phyloP scores from a whole-genome alignment of 2,888 invertebrate species.

The Parnassius apollo region DNA sequence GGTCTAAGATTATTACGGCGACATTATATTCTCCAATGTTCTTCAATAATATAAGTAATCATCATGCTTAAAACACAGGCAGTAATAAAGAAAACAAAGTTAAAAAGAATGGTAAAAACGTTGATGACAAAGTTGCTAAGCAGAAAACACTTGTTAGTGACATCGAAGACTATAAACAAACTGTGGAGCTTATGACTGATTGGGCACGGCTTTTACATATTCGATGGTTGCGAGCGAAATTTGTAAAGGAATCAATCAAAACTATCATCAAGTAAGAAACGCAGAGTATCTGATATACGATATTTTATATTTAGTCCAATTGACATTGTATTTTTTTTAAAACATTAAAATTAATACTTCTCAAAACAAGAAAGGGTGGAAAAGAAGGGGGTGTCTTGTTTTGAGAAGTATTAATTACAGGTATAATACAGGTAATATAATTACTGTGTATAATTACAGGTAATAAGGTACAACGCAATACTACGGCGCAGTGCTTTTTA shows the following conservation, averaged over 20 bases:
- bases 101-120: constrained; percentile 42
- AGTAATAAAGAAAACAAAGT: constrained; percentile 32
- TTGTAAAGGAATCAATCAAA: constrained; percentile 52
- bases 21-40: too few relatives aligned
- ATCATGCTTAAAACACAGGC: background rate
- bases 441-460: too few relatives aligned
- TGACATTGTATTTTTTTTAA: too few relatives aligned
- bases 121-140: constrained; percentile 37
- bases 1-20: too few relatives aligned
- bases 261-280: constrained; percentile 51
- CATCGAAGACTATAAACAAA: constrained; percentile 51
- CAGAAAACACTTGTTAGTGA: constrained; percentile 44
- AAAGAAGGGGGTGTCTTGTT: too few relatives aligned
- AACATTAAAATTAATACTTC: too few relatives aligned
- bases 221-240: constrained; percentile 60
- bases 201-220: constrained; percentile 57
- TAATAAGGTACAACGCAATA: too few relatives aligned
- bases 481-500: too few relatives aligned
- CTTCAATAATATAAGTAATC: background rate
- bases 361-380: too few relatives aligned
- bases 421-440: too few relatives aligned
- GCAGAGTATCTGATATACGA: background rate
- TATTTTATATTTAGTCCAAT: background rate
- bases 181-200: constrained; percentile 53
- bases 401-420: too few relatives aligned